Percentiles rank a stretch among this genome's conserved stretches.
Evolutionary conservation across 2,888 invertebrate genomes (phyloP).

Genomic region (Chrysina gloriosa): DNA sequence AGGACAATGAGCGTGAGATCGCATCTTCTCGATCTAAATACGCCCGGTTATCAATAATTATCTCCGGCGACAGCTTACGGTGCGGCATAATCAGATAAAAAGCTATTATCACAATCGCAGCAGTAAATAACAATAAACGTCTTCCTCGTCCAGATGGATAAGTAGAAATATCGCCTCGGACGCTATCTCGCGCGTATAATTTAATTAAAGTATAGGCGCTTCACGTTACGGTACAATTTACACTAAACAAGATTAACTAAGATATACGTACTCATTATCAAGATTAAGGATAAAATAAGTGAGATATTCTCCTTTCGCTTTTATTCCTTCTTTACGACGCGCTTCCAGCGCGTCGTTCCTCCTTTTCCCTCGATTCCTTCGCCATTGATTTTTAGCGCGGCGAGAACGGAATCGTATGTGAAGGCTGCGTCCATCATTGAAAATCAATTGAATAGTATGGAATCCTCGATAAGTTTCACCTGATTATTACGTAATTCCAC

Average conservation of each 20-base stretch:
- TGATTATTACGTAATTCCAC: no score
- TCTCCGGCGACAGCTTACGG: no score
- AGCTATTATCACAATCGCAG: conserved; percentile 22
- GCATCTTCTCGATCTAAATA: no score
- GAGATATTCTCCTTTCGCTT: neutral
- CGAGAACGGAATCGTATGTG: neutral
- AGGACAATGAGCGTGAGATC: no score
- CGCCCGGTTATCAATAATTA: no score
- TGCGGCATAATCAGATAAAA: conserved; percentile 32
- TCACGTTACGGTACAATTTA: conserved; percentile 34
- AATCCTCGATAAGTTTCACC: no score
- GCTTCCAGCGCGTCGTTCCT: neutral
- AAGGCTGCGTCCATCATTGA: no score
- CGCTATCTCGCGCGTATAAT: conserved; percentile 35
- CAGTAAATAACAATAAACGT: conserved; percentile 31
- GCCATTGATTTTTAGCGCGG: neutral
- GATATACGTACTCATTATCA: conserved; percentile 42
- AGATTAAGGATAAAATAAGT: conserved; percentile 39
- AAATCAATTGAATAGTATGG: no score
- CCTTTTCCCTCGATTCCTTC: neutral
- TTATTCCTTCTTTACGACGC: neutral
- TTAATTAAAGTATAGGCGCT: conserved; percentile 41
- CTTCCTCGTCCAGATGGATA: neutral
- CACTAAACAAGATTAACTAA: conserved; percentile 41
- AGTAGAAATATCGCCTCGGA: conserved; percentile 22